Evolutionary conservation across 2,888 invertebrate genomes (phyloP).

Genomic region (Pomacea canaliculata): DNA sequence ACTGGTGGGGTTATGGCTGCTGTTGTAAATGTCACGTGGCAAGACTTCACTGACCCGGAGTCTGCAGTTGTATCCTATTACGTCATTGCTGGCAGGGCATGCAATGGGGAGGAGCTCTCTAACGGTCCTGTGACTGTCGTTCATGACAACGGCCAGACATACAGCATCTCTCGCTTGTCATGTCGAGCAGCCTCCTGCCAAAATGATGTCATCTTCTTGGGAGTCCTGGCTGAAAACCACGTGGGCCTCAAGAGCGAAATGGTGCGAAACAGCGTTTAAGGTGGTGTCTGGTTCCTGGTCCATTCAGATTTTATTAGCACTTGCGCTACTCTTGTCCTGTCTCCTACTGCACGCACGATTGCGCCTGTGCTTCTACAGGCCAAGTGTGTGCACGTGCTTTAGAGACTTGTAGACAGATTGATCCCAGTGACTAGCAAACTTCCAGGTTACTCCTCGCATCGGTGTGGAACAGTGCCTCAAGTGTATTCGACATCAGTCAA

Average conservation of each 20-base stretch:
- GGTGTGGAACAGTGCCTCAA: background rate
- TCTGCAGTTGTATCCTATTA: slow-evolving; percentile 31
- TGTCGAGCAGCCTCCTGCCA: background rate
- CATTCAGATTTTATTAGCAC: slow-evolving; percentile 27
- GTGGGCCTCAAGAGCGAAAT: slow-evolving; percentile 25
- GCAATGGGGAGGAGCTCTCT: slow-evolving; percentile 18
- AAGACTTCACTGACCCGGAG: slow-evolving; percentile 37
- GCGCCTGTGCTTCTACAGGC: slow-evolving; percentile 37
- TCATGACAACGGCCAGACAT: background rate
- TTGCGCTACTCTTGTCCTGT: slow-evolving; percentile 36
- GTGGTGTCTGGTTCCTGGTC: slow-evolving; percentile 7
- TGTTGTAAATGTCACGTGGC: slow-evolving; percentile 25
- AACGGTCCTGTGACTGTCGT: background rate
- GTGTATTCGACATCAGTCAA: slow-evolving; percentile 23
- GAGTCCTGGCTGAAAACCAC: slow-evolving; percentile 40
- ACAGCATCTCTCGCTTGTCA: background rate
- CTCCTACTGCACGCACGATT: slow-evolving; percentile 36
- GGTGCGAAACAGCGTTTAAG: slow-evolving; percentile 2
- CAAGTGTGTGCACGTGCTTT: slow-evolving; percentile 27
- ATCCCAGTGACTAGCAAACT: background rate
- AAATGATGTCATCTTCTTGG: slow-evolving; percentile 25
- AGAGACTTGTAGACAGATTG: background rate
- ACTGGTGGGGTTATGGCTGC: background rate
- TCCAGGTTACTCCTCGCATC: slow-evolving; percentile 2
- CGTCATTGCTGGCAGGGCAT: slow-evolving; percentile 3